Base-by-base conservation (phyloP, 92 coral and sea anemone species). In the Phenganax marumi region DNA sequence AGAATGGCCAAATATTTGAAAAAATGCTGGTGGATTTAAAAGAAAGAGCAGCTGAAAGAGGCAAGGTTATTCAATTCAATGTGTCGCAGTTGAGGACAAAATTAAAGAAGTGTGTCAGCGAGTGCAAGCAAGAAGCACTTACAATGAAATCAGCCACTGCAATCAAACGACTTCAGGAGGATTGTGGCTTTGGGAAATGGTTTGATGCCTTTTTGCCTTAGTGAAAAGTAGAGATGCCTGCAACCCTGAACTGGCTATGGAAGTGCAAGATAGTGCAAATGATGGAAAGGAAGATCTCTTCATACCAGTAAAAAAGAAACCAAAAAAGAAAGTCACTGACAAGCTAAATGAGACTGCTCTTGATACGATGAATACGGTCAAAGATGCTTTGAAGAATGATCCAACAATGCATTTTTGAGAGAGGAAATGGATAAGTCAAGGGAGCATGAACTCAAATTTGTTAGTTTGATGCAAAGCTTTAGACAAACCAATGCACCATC, bases 101-200 rank as follows among this genome's bases (percentile, higher is more conserved):
- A 43, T 87, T 87, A 13, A 77, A 84, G 46, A 83, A 83, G 52
- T 84, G 81, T 26, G 76, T 84, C 8, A 33, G 68, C 24, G 80
- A 68, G 52, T 87, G 90, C 54, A 87, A 87, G 56, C 63, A 77
- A 50, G 90, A 81, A 43, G 83, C 90, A 51, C 63, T 87, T 12
- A 87, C 90, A 0, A 71, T 76, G 25, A 87, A 83, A 72, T 76
- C 84, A 16, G 81, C 78, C 17, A 87, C 90, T 76, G 87, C 81
- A 7, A 84, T 87, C 6, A 83, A 87, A 68, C 55, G 87, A 50
- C 83, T 83, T 68, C 81, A 83, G 56, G 81, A 83, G 24, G 87
- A 87, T 13, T 43, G 56, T 50, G 78, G 84, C 26, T 87, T 74
- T 77, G 84, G 87, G 18, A 76, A 55, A 56, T 87, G 81, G 90